Base-by-base conservation (phyloP, 2,888 invertebrate species). In the Caenorhabditis panamensis region DNA sequence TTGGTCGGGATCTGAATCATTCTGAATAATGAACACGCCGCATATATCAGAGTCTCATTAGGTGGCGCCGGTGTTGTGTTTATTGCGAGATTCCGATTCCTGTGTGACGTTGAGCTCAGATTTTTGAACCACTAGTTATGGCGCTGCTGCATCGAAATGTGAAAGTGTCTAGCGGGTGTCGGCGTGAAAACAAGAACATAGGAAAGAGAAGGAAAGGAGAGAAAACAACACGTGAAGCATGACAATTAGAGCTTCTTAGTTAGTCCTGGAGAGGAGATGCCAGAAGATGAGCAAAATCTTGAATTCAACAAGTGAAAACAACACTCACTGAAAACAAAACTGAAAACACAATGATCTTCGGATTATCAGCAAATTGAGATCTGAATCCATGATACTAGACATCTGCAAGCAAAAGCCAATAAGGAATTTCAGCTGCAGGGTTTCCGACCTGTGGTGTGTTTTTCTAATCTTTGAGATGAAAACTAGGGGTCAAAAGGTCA, bases 301-400 rank as follows among this genome's bases (percentile, higher is more conserved):
- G 44, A 47, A 41, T n/a, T n/a, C n/a, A n/a, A n/a, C n/a, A n/a
- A n/a, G n/a, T n/a, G n/a, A n/a, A n/a, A n/a, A n/a, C n/a, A n/a
- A n/a, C n/a, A n/a, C n/a, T n/a, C n/a, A n/a, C n/a, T n/a, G n/a
- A n/a, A n/a, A n/a, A n/a, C n/a, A n/a, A n/a, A 16, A 58, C 58
- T 20, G 36, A 64, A 64, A 72, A 72, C 72, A 72, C 26, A 24
- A 6, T 44, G 72, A 72, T 72, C 63, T 64, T 49, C 64, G 58
- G 22, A 31, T 31, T 31, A 4, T 9, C 31, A 31, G 9, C 4
- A 9, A 31, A 31, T 31, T 31, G 5, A 31, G 9, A 31, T 6
- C 9, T 31, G n/a, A n/a, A n/a, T n/a, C n/a, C n/a, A n/a, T n/a
- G n/a, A n/a, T n/a, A n/a, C n/a, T n/a, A n/a, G n/a, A n/a, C n/a